Conservation (phyloP, 1,140 invertebrate genomes). For the Coboldia fuscipes region DNA sequence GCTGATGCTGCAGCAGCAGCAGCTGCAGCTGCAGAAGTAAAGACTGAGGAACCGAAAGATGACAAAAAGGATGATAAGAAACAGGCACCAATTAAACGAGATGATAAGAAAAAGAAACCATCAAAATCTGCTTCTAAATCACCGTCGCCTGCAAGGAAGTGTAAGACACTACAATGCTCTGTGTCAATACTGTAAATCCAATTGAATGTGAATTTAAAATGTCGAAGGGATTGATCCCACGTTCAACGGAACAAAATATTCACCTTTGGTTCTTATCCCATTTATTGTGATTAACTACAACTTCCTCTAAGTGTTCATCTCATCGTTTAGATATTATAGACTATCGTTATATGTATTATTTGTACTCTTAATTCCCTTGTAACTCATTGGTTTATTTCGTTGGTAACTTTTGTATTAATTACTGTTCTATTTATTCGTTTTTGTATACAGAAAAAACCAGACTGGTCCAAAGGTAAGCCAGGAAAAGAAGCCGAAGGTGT, state of each 20-base stretch:
- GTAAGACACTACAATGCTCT: too few species aligned
- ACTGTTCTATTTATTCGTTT: slow-evolving; percentile 6
- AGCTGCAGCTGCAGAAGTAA: neutral
- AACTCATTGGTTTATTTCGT: neutral
- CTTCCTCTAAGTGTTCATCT: too few species aligned
- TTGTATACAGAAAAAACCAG: slow-evolving; percentile 63
- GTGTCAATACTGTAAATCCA: too few species aligned
- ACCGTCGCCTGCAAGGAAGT: slow-evolving; percentile 1
- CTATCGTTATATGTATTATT: too few species aligned
- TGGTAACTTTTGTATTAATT: neutral
- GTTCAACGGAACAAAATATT: too few species aligned
- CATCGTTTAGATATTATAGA: too few species aligned
- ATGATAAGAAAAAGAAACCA: slow-evolving; percentile 2
- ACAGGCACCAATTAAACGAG: neutral
- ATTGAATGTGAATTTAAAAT: too few species aligned
- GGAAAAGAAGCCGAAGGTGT: slow-evolving; percentile 56
- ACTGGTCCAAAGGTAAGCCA: slow-evolving; percentile 69
- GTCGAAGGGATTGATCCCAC: too few species aligned
- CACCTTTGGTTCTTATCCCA: too few species aligned
- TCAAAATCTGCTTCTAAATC: neutral
- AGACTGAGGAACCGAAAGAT: neutral
- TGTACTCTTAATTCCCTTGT: neutral
- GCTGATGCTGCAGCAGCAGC: neutral
- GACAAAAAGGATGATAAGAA: too few species aligned
- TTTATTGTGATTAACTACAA: too few species aligned